Base-by-base conservation (phyloP, 2,797 vertebrate genomes). In the Avahi laniger region DNA sequence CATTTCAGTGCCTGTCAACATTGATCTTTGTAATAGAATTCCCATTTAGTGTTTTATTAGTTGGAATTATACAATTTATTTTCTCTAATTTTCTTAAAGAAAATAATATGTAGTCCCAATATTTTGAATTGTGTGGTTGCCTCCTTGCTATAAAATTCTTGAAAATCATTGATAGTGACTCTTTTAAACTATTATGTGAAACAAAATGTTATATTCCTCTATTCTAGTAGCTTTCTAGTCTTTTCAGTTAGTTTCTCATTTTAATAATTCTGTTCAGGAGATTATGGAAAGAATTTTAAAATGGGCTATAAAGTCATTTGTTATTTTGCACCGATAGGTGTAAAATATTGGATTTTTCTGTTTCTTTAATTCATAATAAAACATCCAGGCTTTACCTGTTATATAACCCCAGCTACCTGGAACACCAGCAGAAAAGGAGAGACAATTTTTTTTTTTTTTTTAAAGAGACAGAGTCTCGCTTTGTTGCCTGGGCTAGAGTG, bases 351-450 rank as follows among this genome's bases (percentile, higher is more conserved):
- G 24, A 26, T 46, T 80, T 88, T 65, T 83, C 79, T 73, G 50
- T 48, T 80, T 33, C 33, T 90, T 95, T 91, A 88, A 75, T 57
- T 88, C 92, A 81, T 30, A 82, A 26, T 93, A 91, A 89, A 76
- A 48, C 33, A 90, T 88, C 35, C 26, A 97, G 14, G 24, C 57
- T 84, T 86, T 73, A 48, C 1, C 38, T 89, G 26, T 43, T 59
- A 59, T 67, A 28, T 65, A 67, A 63, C 28, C 43, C 92, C 57
- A 88, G 28, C 41, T 78, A 54, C 43, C 63, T 84, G 17, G 20
- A 80, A 84, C 13, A 57, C 33, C 35, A 84, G 20, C 43, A 92
- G 52, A 84, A 67, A 65, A 93, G 1, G 75, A 24, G 30, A 88
- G 41, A 54, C 20, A 57, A 43, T 84, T 78, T 92, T 84, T 88